phyloP scores from a whole-genome alignment of 2,797 vertebrate genomes.

The Salmo trutta region DNA sequence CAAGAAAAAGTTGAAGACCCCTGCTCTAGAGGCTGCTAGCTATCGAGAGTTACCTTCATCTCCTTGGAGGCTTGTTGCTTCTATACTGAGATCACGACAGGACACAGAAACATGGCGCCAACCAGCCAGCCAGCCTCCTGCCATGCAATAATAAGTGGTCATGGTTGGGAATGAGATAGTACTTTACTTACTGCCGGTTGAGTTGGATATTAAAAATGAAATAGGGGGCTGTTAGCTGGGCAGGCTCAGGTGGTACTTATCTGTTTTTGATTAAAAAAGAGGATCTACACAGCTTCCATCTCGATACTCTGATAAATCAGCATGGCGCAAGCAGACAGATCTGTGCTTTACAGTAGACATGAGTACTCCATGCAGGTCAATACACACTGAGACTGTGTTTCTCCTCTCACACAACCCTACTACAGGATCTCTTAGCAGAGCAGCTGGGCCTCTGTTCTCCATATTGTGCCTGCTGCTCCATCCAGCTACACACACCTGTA shows the following conservation, averaged over 20 bases:
- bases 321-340: conserved; percentile 46
- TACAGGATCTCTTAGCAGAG: background rate
- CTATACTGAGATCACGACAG: conserved; percentile 23
- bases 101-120: conserved; percentile 33
- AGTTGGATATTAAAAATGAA: conserved; percentile 66
- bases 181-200: conserved; percentile 54
- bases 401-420: background rate
- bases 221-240: conserved; percentile 53
- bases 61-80: conserved; percentile 30
- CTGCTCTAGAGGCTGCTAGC: too few relatives aligned
- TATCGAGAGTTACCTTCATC: background rate
- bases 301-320: conserved; percentile 47
- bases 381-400: background rate
- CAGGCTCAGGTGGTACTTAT: conserved; percentile 47
- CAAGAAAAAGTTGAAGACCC: too few relatives aligned
- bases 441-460: background rate
- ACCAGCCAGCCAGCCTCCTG: conserved; percentile 23
- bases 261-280: conserved; percentile 64
- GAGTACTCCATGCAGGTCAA: background rate
- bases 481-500: background rate
- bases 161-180: conserved; percentile 51
- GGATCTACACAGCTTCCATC: conserved; percentile 37
- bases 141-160: conserved; percentile 1
- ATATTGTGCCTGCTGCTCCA: conserved; percentile 4
- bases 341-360: conserved; percentile 33